Evolutionary conservation across 2,888 invertebrate species (phyloP).

Genomic region (Alcis repandata): DNA sequence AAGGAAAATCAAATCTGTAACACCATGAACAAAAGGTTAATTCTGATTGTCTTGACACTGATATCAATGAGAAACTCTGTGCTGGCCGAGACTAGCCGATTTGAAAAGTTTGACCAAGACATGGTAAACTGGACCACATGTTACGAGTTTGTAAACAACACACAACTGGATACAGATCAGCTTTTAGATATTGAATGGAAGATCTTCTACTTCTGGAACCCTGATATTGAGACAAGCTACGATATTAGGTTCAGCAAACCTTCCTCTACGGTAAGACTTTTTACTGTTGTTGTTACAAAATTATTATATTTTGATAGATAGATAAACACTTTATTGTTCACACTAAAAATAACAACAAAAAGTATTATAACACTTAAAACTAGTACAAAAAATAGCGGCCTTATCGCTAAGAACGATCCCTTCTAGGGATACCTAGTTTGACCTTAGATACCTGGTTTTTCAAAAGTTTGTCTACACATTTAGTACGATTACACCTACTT

Average conservation of each 20-base stretch:
- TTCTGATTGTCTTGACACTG: constrained; percentile 1
- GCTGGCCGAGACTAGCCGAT: constrained; percentile 5
- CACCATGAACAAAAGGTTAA: constrained; percentile 7
- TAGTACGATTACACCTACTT: too few relatives aligned
- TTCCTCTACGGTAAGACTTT: constrained; percentile 55
- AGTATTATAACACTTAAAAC: too few relatives aligned
- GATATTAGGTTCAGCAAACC: constrained; percentile 62
- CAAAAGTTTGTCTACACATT: too few relatives aligned
- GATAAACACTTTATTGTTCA: too few relatives aligned
- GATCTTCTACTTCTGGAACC: constrained; percentile 70
- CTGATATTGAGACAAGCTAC: constrained; percentile 55
- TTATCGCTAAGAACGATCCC: too few relatives aligned
- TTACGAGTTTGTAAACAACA: constrained; percentile 62
- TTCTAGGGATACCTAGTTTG: too few relatives aligned
- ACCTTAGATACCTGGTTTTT: too few relatives aligned
- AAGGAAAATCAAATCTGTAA: too few relatives aligned
- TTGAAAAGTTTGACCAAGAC: background rate
- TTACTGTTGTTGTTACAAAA: background rate
- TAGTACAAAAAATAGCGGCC: too few relatives aligned
- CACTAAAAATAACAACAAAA: too few relatives aligned
- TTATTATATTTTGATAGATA: too few relatives aligned
- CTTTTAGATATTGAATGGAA: constrained; percentile 69
- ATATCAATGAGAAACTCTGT: constrained; percentile 1
- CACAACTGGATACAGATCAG: constrained; percentile 53
- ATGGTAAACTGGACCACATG: constrained; percentile 64